These are phyloP conservation scores for Phataginus tetradactyla DNA, from an alignment of 2,797 vertebrate species.

Conservation along the genomic window DNA sequence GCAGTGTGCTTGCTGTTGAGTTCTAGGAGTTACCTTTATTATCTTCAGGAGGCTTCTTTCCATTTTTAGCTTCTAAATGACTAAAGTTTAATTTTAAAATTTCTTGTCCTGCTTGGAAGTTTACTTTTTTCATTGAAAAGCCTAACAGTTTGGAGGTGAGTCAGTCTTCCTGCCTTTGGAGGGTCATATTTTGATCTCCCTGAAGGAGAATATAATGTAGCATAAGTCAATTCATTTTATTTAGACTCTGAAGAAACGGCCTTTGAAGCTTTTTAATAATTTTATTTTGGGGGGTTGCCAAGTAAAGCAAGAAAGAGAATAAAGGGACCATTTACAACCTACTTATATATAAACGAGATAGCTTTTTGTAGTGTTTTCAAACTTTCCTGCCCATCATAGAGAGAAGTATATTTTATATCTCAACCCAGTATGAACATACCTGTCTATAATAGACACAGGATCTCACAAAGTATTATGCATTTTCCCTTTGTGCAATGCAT, in stretches of 20 bases:
- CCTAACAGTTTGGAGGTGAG: not conserved
- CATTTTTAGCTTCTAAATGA: slow-evolving; percentile 39
- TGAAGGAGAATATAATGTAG: not conserved
- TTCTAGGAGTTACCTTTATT: not conserved
- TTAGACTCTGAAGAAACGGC: slow-evolving; percentile 22
- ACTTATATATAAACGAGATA: not conserved
- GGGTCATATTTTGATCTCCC: slow-evolving; percentile 49
- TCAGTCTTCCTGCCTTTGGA: slow-evolving; percentile 17
- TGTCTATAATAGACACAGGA: slow-evolving; percentile 45
- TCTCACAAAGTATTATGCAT: not conserved
- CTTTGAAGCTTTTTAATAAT: slow-evolving; percentile 1
- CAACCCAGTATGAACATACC: not conserved
- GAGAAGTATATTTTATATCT: slow-evolving; percentile 28
- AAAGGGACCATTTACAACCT: not conserved
- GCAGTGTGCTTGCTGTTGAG: not conserved
- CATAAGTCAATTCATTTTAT: slow-evolving; percentile 9
- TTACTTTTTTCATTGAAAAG: slow-evolving; percentile 42
- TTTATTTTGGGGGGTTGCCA: not conserved
- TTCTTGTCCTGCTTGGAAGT: slow-evolving; percentile 41
- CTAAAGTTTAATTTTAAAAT: slow-evolving; percentile 52
- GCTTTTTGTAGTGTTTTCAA: slow-evolving; percentile 37
- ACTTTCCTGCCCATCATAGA: not conserved
- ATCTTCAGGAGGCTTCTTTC: slow-evolving; percentile 14
- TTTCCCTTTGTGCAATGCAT: not conserved
- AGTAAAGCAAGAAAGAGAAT: not conserved